Evolutionary conservation across 2,113 vertebrate species (phyloP).

Genomic region (Sceloporus undulatus): DNA sequence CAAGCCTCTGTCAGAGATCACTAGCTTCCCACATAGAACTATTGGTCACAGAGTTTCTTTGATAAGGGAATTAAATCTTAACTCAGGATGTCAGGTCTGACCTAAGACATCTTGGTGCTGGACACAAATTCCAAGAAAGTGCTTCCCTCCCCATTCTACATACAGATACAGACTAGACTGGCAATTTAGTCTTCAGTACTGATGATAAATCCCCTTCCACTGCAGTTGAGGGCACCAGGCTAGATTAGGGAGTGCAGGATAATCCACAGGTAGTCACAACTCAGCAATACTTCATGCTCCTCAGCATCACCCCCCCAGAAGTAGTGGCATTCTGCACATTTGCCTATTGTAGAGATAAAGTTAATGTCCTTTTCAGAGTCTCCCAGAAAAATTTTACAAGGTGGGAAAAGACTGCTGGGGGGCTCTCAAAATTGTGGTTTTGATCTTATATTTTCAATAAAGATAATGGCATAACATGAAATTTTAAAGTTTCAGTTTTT

Average conservation of each 20-base stretch:
- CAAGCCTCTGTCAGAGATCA: not conserved
- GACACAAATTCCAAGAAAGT: not conserved
- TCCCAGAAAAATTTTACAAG: no score
- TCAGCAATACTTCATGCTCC: not conserved
- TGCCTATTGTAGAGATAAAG: no score
- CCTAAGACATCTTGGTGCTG: not conserved
- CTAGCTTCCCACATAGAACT: not conserved
- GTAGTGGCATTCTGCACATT: no score
- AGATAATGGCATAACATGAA: no score
- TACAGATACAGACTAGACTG: not conserved
- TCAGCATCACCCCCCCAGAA: not conserved
- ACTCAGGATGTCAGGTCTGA: not conserved
- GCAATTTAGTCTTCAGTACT: not conserved
- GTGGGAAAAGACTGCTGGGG: no score
- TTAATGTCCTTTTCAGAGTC: no score
- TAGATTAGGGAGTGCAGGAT: not conserved
- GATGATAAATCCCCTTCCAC: not conserved
- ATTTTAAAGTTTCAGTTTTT: no score
- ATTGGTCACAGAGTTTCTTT: no score
- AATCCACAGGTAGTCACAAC: not conserved
- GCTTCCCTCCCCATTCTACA: not conserved
- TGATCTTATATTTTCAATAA: no score
- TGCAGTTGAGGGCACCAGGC: no score
- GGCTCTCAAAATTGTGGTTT: no score
- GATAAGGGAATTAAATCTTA: not conserved